Evolutionary conservation across 2,888 invertebrate genomes (phyloP).

Genomic region (Esperia sulphurella): DNA sequence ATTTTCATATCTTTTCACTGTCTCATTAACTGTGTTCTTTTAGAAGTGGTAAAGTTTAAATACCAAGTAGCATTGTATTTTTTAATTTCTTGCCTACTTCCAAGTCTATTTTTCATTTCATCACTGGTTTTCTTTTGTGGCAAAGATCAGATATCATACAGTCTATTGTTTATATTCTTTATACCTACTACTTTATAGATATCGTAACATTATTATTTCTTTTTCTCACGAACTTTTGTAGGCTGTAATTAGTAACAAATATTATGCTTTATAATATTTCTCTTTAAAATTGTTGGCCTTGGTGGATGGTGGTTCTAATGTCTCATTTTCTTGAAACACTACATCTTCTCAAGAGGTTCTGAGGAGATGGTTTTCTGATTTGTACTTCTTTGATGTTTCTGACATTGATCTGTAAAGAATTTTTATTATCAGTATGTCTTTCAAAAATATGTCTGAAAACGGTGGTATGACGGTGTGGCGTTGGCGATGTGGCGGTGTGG

Average conservation of each 20-base stretch:
- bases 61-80: too few species aligned
- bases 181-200: too few species aligned
- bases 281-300: not conserved
- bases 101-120: not conserved
- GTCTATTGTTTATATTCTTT: not conserved
- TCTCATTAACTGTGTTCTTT: not conserved
- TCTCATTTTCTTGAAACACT: conserved; percentile 29
- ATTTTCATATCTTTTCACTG: not conserved
- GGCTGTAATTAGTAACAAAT: too few species aligned
- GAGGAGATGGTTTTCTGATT: conserved; percentile 40
- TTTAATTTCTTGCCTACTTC: too few species aligned
- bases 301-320: not conserved
- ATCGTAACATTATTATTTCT: too few species aligned
- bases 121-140: not conserved
- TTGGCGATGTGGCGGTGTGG: too few species aligned
- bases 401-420: conserved; percentile 5
- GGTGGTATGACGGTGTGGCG: too few species aligned
- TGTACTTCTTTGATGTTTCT: not conserved
- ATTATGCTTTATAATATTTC: too few species aligned
- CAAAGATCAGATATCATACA: not conserved
- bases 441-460: too few species aligned
- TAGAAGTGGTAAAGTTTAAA: not conserved
- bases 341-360: conserved; percentile 45
- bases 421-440: not conserved
- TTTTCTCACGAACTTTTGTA: too few species aligned